Conservation (phyloP, 2,888 invertebrate species). For the Orthosia cruda region DNA sequence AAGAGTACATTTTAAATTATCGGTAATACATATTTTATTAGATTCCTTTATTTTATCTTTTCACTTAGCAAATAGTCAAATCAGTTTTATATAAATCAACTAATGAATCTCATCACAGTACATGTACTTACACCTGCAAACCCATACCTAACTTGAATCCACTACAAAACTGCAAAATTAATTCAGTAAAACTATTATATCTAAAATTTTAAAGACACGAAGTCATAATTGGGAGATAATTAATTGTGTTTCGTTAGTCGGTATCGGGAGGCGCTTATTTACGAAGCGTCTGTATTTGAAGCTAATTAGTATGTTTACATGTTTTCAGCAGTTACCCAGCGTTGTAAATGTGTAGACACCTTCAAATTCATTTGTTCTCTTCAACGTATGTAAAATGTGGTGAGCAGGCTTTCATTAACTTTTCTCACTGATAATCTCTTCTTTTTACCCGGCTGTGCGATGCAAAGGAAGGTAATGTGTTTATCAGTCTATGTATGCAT, state of each 20-base stretch:
- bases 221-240: conserved; percentile 36
- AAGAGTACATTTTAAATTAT: too few species aligned
- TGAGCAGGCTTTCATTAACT: background rate
- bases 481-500: too few species aligned
- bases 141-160: too few species aligned
- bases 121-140: too few species aligned
- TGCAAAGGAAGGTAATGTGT: too few species aligned
- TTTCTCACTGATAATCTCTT: background rate
- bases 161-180: background rate
- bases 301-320: conserved; percentile 46
- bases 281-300: conserved; percentile 43
- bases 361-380: conserved; percentile 10
- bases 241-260: conserved; percentile 39
- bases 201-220: background rate
- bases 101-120: too few species aligned
- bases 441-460: too few species aligned
- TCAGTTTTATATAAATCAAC: too few species aligned
- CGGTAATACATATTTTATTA: too few species aligned
- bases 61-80: too few species aligned
- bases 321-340: conserved; percentile 26
- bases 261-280: conserved; percentile 28
- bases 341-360: conserved; percentile 10
- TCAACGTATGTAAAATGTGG: background rate
- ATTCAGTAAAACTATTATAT: background rate
- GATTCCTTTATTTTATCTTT: too few species aligned